Evolutionary conservation across 2,113 vertebrate genomes (phyloP).

Genomic region (Rhipidura dahli): DNA sequence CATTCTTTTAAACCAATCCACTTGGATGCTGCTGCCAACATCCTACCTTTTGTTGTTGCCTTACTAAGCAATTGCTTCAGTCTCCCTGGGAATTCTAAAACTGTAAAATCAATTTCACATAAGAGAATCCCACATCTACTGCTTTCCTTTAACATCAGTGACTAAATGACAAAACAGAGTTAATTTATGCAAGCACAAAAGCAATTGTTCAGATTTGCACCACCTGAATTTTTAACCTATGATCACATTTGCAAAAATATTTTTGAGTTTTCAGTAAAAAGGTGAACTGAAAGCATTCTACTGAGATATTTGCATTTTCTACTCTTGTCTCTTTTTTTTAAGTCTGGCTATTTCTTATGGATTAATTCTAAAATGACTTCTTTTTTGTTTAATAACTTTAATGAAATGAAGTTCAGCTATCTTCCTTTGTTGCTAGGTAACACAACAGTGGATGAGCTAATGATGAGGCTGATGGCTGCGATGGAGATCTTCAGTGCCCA

Average conservation of each 20-base stretch:
- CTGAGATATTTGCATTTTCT: conserved; percentile 40
- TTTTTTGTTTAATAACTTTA: conserved; percentile 55
- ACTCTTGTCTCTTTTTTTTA: not conserved
- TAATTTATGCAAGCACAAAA: not conserved
- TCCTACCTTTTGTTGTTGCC: not conserved
- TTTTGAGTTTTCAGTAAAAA: not conserved
- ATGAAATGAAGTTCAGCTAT: conserved; percentile 52
- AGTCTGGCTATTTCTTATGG: conserved; percentile 33
- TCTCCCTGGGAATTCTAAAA: not conserved
- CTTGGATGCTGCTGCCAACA: not conserved
- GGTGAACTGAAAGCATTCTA: conserved; percentile 28
- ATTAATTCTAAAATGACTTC: conserved; percentile 61
- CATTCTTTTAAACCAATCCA: not conserved
- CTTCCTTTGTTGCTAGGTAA: conserved; percentile 84
- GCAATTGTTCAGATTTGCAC: not conserved
- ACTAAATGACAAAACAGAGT: not conserved
- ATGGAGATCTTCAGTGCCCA: conserved; percentile 98
- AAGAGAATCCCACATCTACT: not conserved
- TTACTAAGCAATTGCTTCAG: not conserved
- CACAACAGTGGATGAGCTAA: conserved; percentile 97
- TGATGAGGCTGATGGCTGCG: conserved; percentile 99
- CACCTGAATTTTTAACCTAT: conserved; percentile 1
- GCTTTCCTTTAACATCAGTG: not conserved
- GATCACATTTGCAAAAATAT: not conserved
- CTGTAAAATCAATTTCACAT: not conserved